Conservation (phyloP, 2,797 vertebrate species). For the Mergus octosetaceus region DNA sequence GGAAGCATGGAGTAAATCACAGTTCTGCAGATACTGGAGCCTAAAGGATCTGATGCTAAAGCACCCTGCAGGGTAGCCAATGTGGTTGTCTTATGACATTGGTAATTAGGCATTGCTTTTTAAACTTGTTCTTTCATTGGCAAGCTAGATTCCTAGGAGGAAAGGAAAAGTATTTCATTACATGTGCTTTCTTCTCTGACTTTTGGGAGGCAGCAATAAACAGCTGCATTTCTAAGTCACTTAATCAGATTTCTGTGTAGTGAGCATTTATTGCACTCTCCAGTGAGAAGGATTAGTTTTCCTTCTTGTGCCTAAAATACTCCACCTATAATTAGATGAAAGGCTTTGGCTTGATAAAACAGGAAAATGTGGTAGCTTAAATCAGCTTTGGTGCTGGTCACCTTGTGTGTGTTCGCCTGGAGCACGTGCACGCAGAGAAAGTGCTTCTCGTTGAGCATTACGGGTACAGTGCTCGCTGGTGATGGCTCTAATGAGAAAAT, state of each 20-base stretch:
- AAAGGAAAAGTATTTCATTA: neutral
- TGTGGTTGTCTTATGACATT: neutral
- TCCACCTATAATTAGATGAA: fast-evolving
- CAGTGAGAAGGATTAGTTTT: neutral
- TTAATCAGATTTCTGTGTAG: fast-evolving
- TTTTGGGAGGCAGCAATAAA: neutral
- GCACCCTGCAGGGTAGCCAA: neutral
- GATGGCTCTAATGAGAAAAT: constrained; percentile 58
- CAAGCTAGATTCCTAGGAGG: neutral
- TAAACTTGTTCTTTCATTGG: neutral
- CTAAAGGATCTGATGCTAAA: neutral
- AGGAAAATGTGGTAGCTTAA: neutral
- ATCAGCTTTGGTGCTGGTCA: neutral
- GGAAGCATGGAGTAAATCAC: neutral
- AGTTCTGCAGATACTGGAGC: neutral
- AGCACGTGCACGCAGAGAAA: fast-evolving
- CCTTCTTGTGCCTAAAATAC: neutral
- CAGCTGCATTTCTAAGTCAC: neutral
- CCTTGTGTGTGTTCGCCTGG: neutral
- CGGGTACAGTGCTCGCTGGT: fast-evolving
- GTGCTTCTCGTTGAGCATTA: neutral
- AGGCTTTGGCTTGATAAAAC: neutral
- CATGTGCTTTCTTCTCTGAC: neutral
- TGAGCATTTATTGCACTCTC: fast-evolving
- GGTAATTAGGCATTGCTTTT: neutral